Conservation (phyloP, 2,888 invertebrate species). For the Ophion obscuratus region DNA sequence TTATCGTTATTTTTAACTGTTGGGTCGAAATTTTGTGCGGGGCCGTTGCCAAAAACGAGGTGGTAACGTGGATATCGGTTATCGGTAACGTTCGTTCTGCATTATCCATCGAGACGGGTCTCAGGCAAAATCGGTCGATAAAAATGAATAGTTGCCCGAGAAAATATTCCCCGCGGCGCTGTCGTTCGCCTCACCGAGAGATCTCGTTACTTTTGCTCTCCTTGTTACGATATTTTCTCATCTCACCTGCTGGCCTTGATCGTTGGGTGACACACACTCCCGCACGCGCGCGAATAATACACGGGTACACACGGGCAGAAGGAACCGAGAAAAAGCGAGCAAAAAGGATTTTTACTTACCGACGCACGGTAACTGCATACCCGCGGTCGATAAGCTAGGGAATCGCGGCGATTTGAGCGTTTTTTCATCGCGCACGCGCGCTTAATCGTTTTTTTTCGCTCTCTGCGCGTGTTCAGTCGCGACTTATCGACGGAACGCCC, state of each 20-base stretch:
- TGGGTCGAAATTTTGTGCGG: neutral
- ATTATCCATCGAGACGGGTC: conserved; percentile 1
- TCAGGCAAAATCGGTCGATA: conserved; percentile 23
- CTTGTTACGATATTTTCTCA: conserved; percentile 1
- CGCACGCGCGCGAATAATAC: neutral
- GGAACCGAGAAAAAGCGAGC: neutral
- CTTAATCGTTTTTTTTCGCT: neutral
- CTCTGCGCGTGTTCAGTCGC: neutral
- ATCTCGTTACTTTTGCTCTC: conserved; percentile 26
- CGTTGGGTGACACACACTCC: neutral
- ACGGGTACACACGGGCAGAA: neutral
- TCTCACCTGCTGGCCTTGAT: neutral
- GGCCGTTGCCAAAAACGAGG: neutral
- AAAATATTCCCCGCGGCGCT: conserved; percentile 2
- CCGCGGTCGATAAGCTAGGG: conserved; percentile 9
- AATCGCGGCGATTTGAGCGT: neutral
- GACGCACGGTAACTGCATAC: neutral
- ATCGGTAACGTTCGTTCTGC: neutral
- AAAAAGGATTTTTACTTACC: neutral
- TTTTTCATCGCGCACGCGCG: neutral
- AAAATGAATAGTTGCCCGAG: conserved; percentile 1
- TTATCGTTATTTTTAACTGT: neutral
- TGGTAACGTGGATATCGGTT: neutral
- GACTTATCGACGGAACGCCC: neutral
- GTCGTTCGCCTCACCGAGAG: neutral